Evolutionary conservation across 2,888 invertebrate genomes (phyloP).

Genomic region (Pristionchus fissidentatus): DNA sequence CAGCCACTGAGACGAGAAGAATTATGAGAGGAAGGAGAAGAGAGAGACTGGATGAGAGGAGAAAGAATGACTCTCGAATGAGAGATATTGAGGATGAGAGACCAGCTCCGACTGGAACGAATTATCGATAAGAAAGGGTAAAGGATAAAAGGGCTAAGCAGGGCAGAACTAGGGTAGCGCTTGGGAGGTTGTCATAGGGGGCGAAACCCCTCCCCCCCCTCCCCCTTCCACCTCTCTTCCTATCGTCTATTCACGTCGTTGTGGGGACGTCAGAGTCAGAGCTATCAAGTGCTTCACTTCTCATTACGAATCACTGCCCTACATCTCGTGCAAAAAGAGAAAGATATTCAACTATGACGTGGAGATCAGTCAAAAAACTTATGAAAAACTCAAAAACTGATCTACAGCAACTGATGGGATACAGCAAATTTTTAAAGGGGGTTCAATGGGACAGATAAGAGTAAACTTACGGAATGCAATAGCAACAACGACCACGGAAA

Average conservation of each 20-base stretch:
- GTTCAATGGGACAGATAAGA: neutral
- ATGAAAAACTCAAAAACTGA: too few species aligned
- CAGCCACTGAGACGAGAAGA: slow-evolving; percentile 67
- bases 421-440: neutral
- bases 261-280: too few species aligned
- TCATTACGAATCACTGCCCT: neutral
- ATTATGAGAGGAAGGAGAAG: slow-evolving; percentile 64
- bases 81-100: slow-evolving; percentile 58
- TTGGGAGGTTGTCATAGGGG: slow-evolving; percentile 3
- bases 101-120: slow-evolving; percentile 57
- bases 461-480: slow-evolving; percentile 56
- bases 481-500: slow-evolving; percentile 60
- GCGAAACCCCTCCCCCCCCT: too few species aligned
- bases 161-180: neutral
- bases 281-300: slow-evolving; percentile 23
- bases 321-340: neutral
- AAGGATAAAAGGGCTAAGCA: slow-evolving; percentile 1
- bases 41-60: slow-evolving; percentile 63
- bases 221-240: too few species aligned
- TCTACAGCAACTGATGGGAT: neutral
- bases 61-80: slow-evolving; percentile 63
- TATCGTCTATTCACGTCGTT: too few species aligned
- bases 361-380: neutral
- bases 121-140: neutral
- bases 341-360: neutral